phyloP scores from a whole-genome alignment of 2,888 invertebrate genomes.

The Heliconius aoede region DNA sequence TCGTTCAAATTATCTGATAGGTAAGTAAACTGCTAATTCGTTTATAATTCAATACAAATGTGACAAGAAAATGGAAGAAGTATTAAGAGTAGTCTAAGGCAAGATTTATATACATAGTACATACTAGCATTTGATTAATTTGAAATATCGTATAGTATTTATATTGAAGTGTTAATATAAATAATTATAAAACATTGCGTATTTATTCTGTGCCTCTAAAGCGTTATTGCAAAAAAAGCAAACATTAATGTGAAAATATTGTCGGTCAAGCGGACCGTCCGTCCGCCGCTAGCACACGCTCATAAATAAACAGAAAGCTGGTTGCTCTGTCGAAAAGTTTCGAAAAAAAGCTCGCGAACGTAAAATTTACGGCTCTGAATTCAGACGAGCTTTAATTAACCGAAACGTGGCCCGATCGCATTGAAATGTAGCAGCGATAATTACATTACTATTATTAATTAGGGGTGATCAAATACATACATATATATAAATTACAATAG shows the following conservation, averaged over 20 bases:
- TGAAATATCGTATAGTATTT: background rate
- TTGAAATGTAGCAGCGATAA: conserved; percentile 52
- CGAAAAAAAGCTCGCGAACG: conserved; percentile 69
- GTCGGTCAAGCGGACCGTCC: conserved; percentile 71
- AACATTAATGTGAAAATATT: conserved; percentile 58
- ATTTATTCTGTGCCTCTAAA: conserved; percentile 61
- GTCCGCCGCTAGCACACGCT: conserved; percentile 74
- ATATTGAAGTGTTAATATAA: background rate
- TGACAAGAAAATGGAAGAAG: background rate
- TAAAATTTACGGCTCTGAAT: conserved; percentile 78
- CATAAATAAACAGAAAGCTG: conserved; percentile 82
- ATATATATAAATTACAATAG: conserved; percentile 10
- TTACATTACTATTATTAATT: conserved; percentile 46
- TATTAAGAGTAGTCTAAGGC: background rate
- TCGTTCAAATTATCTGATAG: conserved; percentile 32
- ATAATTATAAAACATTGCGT: conserved; percentile 22
- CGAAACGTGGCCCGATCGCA: conserved; percentile 59
- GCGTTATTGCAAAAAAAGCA: conserved; percentile 66
- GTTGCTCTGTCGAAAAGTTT: conserved; percentile 80
- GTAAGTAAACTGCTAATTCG: conserved; percentile 6
- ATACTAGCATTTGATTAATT: too few relatives aligned
- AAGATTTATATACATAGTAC: background rate
- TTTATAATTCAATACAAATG: background rate
- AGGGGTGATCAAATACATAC: background rate
- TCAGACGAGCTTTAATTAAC: conserved; percentile 81